These are phyloP conservation scores for Vipera latastei DNA, from an alignment of 2,797 vertebrate genomes.

Conservation along the genomic window DNA sequence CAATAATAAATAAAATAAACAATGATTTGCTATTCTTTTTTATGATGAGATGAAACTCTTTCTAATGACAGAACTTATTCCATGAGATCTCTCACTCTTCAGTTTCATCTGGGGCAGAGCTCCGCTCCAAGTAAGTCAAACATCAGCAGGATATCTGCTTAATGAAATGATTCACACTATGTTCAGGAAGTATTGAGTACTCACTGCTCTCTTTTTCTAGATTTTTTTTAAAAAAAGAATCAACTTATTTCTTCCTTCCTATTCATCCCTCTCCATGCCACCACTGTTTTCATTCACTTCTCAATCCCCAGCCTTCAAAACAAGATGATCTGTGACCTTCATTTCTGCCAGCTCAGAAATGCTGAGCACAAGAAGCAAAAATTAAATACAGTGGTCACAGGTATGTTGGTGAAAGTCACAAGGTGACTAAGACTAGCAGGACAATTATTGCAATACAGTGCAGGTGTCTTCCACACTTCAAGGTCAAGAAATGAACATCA, in stretches of 20 bases:
- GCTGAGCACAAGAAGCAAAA: background rate
- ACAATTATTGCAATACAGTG: background rate
- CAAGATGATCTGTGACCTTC: background rate
- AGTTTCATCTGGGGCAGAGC: slow-evolving; percentile 10
- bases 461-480: background rate
- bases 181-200: background rate
- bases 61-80: background rate
- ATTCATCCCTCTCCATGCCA: background rate
- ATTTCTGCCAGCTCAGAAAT: background rate
- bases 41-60: background rate
- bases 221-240: background rate
- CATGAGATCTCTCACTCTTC: background rate
- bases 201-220: slow-evolving; percentile 18
- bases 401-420: background rate
- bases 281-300: background rate
- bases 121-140: background rate
- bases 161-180: background rate
- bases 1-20: background rate
- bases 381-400: background rate
- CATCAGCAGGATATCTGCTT: background rate
- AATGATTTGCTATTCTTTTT: background rate
- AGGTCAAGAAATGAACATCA: background rate
- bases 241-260: background rate
- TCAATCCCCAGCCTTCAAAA: background rate
- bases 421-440: background rate